Evolutionary conservation across 2,797 vertebrate species (phyloP).

Genomic region (Sciaenops ocellatus): DNA sequence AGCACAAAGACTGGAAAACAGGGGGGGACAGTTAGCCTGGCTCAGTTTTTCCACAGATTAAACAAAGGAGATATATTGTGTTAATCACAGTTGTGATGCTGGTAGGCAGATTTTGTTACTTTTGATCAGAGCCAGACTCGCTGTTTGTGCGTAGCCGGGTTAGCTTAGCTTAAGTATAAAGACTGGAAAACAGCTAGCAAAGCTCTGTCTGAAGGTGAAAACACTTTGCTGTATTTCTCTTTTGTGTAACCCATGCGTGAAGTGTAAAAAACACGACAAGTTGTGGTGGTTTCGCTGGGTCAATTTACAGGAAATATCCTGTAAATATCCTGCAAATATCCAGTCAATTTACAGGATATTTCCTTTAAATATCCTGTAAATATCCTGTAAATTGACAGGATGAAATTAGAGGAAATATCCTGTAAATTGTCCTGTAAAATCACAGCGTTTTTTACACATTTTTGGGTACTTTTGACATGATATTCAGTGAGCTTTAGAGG

Average conservation of each 20-base stretch:
- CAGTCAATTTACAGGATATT: no score
- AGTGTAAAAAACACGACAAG: neutral
- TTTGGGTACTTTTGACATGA: neutral
- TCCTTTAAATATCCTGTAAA: no score
- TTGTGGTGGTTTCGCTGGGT: neutral
- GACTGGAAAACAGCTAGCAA: neutral
- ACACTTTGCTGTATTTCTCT: neutral
- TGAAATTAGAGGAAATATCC: no score
- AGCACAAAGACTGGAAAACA: conserved; percentile 7
- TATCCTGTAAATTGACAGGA: no score
- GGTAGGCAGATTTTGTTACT: conserved; percentile 12
- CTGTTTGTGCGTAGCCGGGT: neutral
- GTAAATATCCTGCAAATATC: no score
- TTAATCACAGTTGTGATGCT: neutral
- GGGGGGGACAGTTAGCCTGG: conserved; percentile 5
- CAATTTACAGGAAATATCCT: neutral
- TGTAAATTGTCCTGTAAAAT: neutral
- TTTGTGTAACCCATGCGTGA: neutral
- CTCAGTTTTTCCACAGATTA: neutral
- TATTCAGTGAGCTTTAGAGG: neutral
- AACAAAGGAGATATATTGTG: neutral
- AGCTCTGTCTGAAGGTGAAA: neutral
- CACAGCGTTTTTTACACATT: neutral
- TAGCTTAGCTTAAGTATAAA: neutral
- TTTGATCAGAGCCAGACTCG: conserved; percentile 10